phyloP scores from a whole-genome alignment of 1,140 invertebrate species.

The Ips typographus region DNA sequence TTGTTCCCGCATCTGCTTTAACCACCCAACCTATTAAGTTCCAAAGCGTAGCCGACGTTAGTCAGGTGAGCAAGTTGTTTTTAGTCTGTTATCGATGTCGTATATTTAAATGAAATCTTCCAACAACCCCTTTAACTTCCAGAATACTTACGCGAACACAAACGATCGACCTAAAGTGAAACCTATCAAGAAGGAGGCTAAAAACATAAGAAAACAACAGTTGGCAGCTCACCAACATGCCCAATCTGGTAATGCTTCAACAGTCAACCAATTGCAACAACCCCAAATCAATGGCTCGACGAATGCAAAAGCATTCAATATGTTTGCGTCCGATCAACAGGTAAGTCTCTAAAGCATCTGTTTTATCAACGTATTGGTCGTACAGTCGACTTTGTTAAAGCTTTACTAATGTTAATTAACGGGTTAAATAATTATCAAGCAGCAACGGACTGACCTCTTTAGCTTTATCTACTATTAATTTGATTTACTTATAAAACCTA shows the following conservation, averaged over 20 bases:
- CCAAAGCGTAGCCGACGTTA: constrained; percentile 45
- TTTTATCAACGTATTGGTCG: neutral
- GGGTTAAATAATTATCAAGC: too few species aligned
- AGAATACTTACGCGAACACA: constrained; percentile 41
- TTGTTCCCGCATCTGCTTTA: constrained; percentile 33
- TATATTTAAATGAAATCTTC: too few species aligned
- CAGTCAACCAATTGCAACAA: constrained; percentile 47
- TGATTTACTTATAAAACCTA: neutral
- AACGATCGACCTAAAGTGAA: constrained; percentile 80
- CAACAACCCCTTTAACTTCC: too few species aligned
- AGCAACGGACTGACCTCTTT: too few species aligned
- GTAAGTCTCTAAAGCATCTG: constrained; percentile 11
- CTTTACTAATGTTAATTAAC: too few species aligned
- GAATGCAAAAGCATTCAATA: constrained; percentile 36
- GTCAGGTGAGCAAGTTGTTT: constrained; percentile 50
- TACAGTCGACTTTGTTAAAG: too few species aligned
- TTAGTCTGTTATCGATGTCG: too few species aligned
- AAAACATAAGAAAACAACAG: constrained; percentile 59
- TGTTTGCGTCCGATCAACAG: constrained; percentile 29
- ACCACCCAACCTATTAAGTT: constrained; percentile 45
- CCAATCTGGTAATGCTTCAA: constrained; percentile 28
- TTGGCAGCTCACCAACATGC: constrained; percentile 46
- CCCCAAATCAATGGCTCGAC: constrained; percentile 20
- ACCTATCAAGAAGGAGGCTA: constrained; percentile 74
- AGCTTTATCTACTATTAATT: too few species aligned